phyloP scores from a whole-genome alignment of 37 sponge, comb jelly and placozoan genomes.

The Beroe forskalii region DNA sequence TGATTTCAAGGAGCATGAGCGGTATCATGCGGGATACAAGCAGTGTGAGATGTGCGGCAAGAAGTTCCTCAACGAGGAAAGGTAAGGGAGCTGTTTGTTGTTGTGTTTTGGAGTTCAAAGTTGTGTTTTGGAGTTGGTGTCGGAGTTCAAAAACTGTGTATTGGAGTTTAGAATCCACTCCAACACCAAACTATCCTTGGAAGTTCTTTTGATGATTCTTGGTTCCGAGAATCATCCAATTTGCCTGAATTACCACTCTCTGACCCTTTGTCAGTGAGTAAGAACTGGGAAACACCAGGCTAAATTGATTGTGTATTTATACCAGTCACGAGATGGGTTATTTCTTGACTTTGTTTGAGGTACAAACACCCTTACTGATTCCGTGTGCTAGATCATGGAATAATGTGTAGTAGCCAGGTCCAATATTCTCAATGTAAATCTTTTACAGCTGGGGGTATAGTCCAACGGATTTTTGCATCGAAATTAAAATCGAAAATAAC shows the following conservation, averaged over 20 bases:
- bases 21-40: constrained; percentile 46
- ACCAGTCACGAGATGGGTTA: not conserved
- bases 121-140: too few relatives aligned
- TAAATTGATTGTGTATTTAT: not conserved
- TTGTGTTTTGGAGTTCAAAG: too few relatives aligned
- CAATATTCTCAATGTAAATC: constrained; percentile 6
- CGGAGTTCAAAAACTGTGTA: too few relatives aligned
- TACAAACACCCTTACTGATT: not conserved
- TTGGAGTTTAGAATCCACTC: too few relatives aligned
- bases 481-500: too few relatives aligned
- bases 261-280: not conserved
- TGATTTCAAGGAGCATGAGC: constrained; percentile 44
- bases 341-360: constrained; percentile 56
- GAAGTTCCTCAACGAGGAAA: constrained; percentile 58
- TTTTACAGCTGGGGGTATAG: too few relatives aligned
- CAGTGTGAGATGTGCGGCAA: constrained; percentile 33
- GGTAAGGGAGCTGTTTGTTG: not conserved
- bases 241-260: not conserved
- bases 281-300: constrained; percentile 13
- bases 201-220: too few relatives aligned
- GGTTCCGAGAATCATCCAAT: too few relatives aligned
- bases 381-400: not conserved
- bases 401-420: constrained; percentile 11
- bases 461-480: too few relatives aligned
- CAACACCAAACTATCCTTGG: too few relatives aligned